These are phyloP conservation scores for Phoebastria nigripes DNA, from an alignment of 2,797 vertebrate species.

Conservation along the genomic window DNA sequence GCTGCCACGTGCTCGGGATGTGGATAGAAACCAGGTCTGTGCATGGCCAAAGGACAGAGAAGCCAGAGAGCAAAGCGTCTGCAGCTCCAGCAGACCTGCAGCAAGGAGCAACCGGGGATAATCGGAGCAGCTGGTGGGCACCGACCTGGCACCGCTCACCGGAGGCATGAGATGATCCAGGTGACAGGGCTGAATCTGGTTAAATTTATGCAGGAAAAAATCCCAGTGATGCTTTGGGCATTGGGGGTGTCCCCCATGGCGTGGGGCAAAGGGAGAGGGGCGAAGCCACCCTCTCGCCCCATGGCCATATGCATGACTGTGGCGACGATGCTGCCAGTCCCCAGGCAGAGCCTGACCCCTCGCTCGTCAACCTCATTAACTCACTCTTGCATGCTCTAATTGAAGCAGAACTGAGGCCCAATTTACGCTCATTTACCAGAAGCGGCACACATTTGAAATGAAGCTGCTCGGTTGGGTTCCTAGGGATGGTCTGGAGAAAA, in stretches of 20 bases:
- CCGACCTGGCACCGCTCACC: fast-evolving
- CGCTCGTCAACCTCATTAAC: neutral
- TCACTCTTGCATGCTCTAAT: neutral
- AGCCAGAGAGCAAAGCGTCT: neutral
- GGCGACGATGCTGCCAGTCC: neutral
- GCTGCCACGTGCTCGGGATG: fast-evolving
- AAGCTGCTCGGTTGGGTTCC: neutral
- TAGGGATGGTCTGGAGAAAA: neutral
- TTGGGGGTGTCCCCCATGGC: fast-evolving
- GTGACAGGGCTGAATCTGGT: fast-evolving
- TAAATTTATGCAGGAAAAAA: neutral
- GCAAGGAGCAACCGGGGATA: neutral
- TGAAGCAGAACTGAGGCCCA: neutral
- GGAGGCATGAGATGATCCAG: fast-evolving
- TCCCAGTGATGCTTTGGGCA: neutral
- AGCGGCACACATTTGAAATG: neutral
- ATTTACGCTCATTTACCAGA: neutral
- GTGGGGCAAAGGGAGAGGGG: neutral
- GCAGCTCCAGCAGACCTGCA: neutral
- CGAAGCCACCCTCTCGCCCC: fast-evolving
- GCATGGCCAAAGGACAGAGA: neutral
- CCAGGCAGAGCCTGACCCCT: neutral
- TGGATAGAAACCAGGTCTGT: neutral
- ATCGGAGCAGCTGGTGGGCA: fast-evolving
- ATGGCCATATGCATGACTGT: fast-evolving